Evolutionary conservation across 2,113 vertebrate genomes (phyloP).

Genomic region (Daubentonia madagascariensis): DNA sequence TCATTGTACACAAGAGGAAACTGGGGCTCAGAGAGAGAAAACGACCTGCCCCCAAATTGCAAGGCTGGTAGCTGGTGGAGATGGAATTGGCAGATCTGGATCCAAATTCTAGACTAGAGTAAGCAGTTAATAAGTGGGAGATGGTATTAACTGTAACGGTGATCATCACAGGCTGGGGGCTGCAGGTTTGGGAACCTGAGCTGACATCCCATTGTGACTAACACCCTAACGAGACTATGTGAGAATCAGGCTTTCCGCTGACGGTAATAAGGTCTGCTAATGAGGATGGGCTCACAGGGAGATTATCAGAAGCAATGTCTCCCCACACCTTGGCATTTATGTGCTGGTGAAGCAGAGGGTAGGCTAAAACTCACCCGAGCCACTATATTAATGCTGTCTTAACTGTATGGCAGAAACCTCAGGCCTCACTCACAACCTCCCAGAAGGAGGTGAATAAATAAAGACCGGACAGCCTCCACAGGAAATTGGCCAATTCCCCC

Average conservation of each 20-base stretch:
- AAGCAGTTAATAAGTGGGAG: no score
- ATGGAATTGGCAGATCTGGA: neutral
- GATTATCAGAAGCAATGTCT: neutral
- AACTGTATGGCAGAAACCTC: neutral
- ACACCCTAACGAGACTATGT: neutral
- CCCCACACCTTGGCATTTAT: neutral
- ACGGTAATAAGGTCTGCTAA: fast-evolving
- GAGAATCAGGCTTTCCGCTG: neutral
- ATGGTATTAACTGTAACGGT: fast-evolving
- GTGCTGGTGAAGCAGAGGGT: neutral
- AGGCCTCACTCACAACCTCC: fast-evolving
- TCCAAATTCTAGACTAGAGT: neutral
- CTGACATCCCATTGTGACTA: fast-evolving
- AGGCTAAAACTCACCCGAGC: neutral
- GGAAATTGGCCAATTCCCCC: neutral
- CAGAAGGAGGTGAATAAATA: neutral
- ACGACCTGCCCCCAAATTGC: fast-evolving
- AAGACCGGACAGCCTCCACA: neutral
- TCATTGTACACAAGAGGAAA: neutral
- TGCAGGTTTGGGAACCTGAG: neutral
- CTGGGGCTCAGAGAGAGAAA: neutral
- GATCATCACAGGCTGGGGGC: no score
- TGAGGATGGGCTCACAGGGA: neutral
- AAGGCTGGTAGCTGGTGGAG: neutral
- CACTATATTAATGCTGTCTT: no score